Percentiles rank a stretch among this genome's conserved stretches.
phyloP scores from a whole-genome alignment of 2,113 vertebrate genomes.

The Microcebus jonahi region DNA sequence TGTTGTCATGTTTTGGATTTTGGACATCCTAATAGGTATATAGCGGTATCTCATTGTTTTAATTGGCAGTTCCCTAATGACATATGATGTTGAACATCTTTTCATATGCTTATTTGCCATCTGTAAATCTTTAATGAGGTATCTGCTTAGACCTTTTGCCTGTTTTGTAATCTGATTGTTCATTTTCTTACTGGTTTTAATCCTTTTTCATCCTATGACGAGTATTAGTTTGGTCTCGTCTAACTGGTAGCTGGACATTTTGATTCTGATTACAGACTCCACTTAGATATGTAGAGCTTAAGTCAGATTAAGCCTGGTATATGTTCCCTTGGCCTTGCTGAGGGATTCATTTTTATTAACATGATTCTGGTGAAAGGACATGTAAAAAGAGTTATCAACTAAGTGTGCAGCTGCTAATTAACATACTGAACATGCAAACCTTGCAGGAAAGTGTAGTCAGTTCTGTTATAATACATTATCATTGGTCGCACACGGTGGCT shows the following conservation, averaged over 20 bases:
- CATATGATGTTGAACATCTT: neutral
- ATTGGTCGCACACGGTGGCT: too few relatives aligned
- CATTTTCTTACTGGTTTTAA: neutral
- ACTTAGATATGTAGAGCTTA: neutral
- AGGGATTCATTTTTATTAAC: conserved; percentile 9
- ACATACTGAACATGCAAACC: neutral
- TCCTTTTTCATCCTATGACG: neutral
- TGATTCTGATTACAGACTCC: neutral
- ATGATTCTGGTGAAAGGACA: conserved; percentile 15
- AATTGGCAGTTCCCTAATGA: neutral
- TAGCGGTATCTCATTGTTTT: conserved; percentile 6
- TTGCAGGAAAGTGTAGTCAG: neutral
- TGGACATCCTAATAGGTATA: neutral
- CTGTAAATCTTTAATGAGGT: neutral
- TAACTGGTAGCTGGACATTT: neutral
- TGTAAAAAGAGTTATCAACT: neutral
- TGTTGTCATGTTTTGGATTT: conserved; percentile 31
- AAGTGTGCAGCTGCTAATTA: neutral
- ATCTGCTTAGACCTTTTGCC: neutral
- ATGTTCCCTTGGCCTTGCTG: neutral
- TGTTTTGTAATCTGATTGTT: neutral
- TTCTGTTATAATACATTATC: neutral
- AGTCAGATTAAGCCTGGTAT: neutral
- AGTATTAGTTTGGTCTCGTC: neutral
- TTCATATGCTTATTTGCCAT: neutral